phyloP scores from a whole-genome alignment of 1,140 invertebrate genomes.

The Berghia stephanieae region DNA sequence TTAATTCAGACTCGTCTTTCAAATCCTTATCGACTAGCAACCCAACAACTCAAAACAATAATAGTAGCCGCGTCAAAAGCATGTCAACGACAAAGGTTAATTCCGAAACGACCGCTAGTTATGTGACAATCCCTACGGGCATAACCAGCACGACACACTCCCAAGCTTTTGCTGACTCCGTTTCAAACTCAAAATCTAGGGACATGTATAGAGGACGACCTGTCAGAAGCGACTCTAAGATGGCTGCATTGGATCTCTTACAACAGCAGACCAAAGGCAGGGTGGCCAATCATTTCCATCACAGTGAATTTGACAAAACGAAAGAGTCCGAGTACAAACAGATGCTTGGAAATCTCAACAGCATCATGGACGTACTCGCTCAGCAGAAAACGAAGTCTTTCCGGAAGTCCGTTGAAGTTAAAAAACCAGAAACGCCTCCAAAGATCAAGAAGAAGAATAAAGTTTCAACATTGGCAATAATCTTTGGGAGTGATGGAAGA shows the following conservation, averaged over 20 bases:
- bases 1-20: background rate
- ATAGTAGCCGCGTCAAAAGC: too few species aligned
- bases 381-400: slow-evolving; percentile 49
- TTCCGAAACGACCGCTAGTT: too few species aligned
- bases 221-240: background rate
- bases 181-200: too few species aligned
- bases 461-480: slow-evolving; percentile 48
- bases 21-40: background rate
- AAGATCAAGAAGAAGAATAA: slow-evolving; percentile 35
- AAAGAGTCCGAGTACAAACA: slow-evolving; percentile 42
- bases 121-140: too few species aligned
- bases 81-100: too few species aligned
- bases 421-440: slow-evolving; percentile 35
- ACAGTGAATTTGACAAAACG: slow-evolving; percentile 38
- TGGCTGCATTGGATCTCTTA: background rate
- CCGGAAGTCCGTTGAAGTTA: slow-evolving; percentile 45
- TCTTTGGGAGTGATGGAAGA: slow-evolving; percentile 43
- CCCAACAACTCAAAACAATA: background rate
- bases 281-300: background rate
- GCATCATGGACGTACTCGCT: slow-evolving; percentile 47
- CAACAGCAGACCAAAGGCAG: background rate
- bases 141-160: background rate
- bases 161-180: background rate
- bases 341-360: slow-evolving; percentile 35
- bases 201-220: too few species aligned